Base-by-base conservation (phyloP, 2,888 invertebrate genomes). In the Monopis laevigella region DNA sequence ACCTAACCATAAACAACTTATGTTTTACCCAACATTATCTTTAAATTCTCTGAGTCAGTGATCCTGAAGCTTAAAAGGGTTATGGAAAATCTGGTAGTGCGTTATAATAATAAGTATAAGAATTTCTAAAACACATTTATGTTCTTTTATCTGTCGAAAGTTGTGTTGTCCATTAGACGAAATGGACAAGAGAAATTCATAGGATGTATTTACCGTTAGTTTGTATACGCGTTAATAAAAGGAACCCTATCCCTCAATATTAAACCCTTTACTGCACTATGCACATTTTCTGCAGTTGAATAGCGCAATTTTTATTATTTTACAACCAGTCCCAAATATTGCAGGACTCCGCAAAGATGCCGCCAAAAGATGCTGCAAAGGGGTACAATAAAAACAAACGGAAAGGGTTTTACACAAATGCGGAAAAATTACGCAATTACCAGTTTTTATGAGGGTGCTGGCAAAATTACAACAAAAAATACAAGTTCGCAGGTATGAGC, bases 341-440 rank as follows among this genome's bases (percentile, higher is more conserved):
- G 77, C 77, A 67, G 63, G 75, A 65, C 62, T 64, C 58, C 54
- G 72, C 66, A 75, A 75, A 77, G 75, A 68, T 46, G 59, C 78
- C 80, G 80, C 62, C 74, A n/a, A 49, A 43, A 45, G 48, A 50
- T 29, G 29, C 49, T 50, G 49, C 48, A 53, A 73, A 69, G 58
- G 70, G 63, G 60, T 65, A 63, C 51, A 65, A 69, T 73, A 74
- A 75, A 77, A 72, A 74, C 74, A 73, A 73, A 73, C 70, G 73
- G 71, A 80, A 80, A 78, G 80, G 78, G 78, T 80, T 35, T 77
- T 67, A 62, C 55, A 73, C 68, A 77, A 50, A 77, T 72, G 73
- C 74, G 60, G 74, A 75, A 77, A 70, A 73, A 72, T 77, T 80
- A 75, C 71, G 80, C 80, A 77, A 78, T 67, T 55, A 53, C 60